Evolutionary conservation across 2,797 vertebrate species (phyloP).

Genomic region (Gadopsis bispinosus): DNA sequence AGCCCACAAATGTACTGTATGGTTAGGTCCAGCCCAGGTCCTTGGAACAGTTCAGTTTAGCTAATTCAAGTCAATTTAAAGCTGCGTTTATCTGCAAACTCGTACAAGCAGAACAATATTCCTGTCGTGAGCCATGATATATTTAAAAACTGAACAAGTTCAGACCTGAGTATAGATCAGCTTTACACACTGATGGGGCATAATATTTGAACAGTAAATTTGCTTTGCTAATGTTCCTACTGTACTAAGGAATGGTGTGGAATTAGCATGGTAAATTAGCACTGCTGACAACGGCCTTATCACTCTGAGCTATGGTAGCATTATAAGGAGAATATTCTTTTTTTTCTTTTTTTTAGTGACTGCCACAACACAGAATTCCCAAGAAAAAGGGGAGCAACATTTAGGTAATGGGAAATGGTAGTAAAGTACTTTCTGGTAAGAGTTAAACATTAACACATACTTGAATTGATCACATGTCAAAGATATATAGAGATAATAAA

Average conservation of each 20-base stretch:
- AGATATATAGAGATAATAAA: not conserved
- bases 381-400: not conserved
- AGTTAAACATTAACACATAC: not conserved
- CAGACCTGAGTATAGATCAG: not conserved
- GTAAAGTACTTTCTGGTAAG: not conserved
- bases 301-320: not conserved
- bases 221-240: slow-evolving; percentile 32
- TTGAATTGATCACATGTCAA: not conserved
- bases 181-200: slow-evolving; percentile 1
- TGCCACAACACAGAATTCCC: not conserved
- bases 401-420: not conserved
- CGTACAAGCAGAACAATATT: slow-evolving; percentile 11
- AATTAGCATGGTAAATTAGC: slow-evolving; percentile 28
- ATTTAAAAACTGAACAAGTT: slow-evolving; percentile 2
- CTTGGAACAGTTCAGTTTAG: not conserved
- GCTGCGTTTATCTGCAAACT: slow-evolving; percentile 6
- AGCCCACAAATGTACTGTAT: not conserved
- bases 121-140: not conserved
- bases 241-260: slow-evolving; percentile 11
- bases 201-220: slow-evolving; percentile 37
- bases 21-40: not conserved
- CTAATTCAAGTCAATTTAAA: slow-evolving; percentile 5
- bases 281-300: slow-evolving; percentile 9
- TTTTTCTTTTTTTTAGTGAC: not conserved
- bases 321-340: not conserved